Evolutionary conservation across 2,888 invertebrate species (phyloP).

Genomic region (Stenodera caucasica): DNA sequence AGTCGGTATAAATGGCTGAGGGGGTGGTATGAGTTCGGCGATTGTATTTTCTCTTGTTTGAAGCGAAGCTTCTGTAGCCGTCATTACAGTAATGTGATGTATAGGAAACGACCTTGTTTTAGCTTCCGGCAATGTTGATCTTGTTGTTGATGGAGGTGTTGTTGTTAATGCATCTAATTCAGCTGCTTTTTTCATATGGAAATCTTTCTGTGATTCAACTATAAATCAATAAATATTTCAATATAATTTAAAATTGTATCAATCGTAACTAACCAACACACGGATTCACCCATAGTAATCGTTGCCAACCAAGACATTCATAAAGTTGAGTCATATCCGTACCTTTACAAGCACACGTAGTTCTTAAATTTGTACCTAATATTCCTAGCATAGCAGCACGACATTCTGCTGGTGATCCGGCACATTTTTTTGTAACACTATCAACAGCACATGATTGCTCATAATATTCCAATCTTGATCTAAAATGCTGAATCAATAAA

Average conservation of each 20-base stretch:
- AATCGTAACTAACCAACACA: slow-evolving; percentile 80
- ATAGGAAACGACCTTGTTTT: slow-evolving; percentile 36
- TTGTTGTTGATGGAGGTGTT: slow-evolving; percentile 54
- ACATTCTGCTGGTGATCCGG: slow-evolving; percentile 83
- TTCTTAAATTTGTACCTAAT: slow-evolving; percentile 84
- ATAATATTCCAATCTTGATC: slow-evolving; percentile 80
- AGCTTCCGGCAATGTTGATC: slow-evolving; percentile 31
- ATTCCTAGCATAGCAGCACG: slow-evolving; percentile 84
- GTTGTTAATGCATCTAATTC: slow-evolving; percentile 59
- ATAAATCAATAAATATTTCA: slow-evolving; percentile 45
- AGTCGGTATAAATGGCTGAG: slow-evolving; percentile 53
- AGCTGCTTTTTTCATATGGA: slow-evolving; percentile 66
- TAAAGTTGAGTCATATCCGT: slow-evolving; percentile 83
- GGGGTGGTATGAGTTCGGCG: slow-evolving; percentile 57
- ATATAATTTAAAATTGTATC: slow-evolving; percentile 6
- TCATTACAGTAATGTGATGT: slow-evolving; percentile 45
- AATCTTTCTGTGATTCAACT: slow-evolving; percentile 90
- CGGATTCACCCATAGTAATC: slow-evolving; percentile 88
- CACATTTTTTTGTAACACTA: slow-evolving; percentile 86
- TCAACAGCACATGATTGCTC: slow-evolving; percentile 92
- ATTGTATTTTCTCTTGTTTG: slow-evolving; percentile 54
- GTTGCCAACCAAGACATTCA: slow-evolving; percentile 88
- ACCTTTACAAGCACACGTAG: slow-evolving; percentile 86
- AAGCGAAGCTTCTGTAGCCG: slow-evolving; percentile 50
- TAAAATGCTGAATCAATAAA: slow-evolving; percentile 47